These are phyloP conservation scores for Elgaria multicarinata DNA, from an alignment of 2,113 vertebrate species.

Conservation along the genomic window DNA sequence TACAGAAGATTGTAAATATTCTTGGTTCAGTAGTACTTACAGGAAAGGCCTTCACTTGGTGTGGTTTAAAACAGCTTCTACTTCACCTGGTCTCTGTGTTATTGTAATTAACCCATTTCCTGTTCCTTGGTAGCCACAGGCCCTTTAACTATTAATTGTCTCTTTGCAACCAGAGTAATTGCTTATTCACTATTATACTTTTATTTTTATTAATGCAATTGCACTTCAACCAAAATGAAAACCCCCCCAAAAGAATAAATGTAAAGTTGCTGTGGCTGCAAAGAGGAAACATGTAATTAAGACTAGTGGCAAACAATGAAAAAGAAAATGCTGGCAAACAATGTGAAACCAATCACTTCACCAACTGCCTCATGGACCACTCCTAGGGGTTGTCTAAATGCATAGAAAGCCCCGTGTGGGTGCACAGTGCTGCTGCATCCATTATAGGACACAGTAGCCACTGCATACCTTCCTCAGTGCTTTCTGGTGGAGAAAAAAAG, in stretches of 20 bases:
- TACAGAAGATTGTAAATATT: neutral
- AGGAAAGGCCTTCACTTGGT: neutral
- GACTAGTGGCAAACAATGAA: neutral
- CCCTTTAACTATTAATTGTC: neutral
- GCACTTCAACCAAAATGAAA: neutral
- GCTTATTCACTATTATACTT: neutral
- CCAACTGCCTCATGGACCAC: neutral
- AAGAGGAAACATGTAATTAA: neutral
- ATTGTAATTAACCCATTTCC: neutral
- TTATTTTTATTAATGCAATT: neutral
- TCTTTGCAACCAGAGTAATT: neutral
- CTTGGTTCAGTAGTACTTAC: neutral
- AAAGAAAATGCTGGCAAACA: neutral
- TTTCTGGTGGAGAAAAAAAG: too few species aligned
- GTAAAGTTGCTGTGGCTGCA: too few species aligned
- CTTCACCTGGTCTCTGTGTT: neutral
- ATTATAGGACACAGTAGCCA: too few species aligned
- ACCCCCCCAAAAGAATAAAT: too few species aligned
- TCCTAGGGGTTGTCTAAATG: too few species aligned
- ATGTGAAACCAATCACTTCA: neutral
- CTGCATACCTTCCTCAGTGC: too few species aligned
- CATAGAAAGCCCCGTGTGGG: too few species aligned
- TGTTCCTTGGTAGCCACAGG: neutral
- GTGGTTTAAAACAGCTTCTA: neutral
- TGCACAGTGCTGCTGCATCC: too few species aligned